These are phyloP conservation scores for Orchesella cincta DNA, from an alignment of 1,140 invertebrate species.

Conservation along the genomic window DNA sequence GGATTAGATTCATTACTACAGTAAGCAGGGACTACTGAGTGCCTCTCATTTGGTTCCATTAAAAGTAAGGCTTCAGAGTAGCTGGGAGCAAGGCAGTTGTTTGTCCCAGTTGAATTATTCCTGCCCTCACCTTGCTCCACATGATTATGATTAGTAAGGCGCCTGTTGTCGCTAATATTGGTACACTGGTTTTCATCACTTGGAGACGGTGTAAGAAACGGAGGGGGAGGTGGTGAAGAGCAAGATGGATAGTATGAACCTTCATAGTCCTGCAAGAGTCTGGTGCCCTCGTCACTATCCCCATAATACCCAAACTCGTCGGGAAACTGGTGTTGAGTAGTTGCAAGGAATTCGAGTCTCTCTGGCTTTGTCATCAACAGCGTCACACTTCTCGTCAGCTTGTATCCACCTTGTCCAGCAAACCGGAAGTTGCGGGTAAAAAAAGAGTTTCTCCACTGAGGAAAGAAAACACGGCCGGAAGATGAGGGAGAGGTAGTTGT, in stretches of 20 bases:
- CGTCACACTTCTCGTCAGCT: constrained; percentile 32
- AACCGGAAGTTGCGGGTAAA: constrained; percentile 19
- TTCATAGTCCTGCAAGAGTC: not conserved
- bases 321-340: constrained; percentile 8
- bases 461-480: not conserved
- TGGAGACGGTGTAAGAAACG: constrained; percentile 11
- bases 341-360: constrained; percentile 33
- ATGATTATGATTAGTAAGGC: not conserved
- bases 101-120: not conserved
- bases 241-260: constrained; percentile 1
- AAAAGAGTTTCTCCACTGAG: constrained; percentile 1
- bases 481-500: not conserved
- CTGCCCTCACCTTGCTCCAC: too few species aligned
- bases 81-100: constrained; percentile 34
- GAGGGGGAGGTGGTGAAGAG: constrained; percentile 8
- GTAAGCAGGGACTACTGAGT: not conserved
- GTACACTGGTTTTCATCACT: not conserved
- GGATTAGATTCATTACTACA: not conserved
- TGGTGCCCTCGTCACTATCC: not conserved
- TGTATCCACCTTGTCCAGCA: not conserved
- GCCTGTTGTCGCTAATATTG: not conserved
- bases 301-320: constrained; percentile 19
- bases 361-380: constrained; percentile 36
- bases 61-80: constrained; percentile 43
- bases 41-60: constrained; percentile 31